Base-by-base conservation (phyloP, 2,888 invertebrate genomes). In the Phaonia tiefii region DNA sequence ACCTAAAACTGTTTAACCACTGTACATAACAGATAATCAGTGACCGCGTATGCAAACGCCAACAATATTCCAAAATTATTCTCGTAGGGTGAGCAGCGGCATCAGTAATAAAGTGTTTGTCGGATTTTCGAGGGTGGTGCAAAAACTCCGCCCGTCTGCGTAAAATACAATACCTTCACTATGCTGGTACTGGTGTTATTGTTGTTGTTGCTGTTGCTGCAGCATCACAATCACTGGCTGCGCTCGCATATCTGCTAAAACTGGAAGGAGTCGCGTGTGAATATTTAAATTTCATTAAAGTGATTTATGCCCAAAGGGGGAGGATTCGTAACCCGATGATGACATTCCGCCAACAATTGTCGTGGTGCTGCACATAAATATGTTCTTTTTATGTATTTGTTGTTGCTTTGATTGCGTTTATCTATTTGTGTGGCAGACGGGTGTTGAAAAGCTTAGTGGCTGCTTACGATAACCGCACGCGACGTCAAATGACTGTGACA, bases 231-330 rank as follows among this genome's bases (percentile, higher is more conserved):
- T n/a, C 17, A 22, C 17, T 20, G n/a, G n/a, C n/a, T n/a, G n/a
- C 17, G 51, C 17, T 17, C 20, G 51, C 22, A n/a, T 22, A 20
- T 20, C 31, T 51, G 51, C 20, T n/a, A n/a, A 51, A 51, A 4
- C 51, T 17, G 22, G 20, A 20, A 20, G 56, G 56, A 75, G 80
- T 80, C 80, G 80, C 80, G 80, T 80, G 80, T 80, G 80, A 80
- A 80, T 80, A 76, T 80, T 80, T 76, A 80, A 58, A 80, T 80
- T 80, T 80, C 73, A 39, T 70, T 76, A 56, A 80, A 80, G 80
- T 80, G 80, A 80, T 76, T 80, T 80, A 80, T 76, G 76, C 69
- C 80, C 73, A 67, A n/a, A 58, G 73, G 80, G 79, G 80, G 73
- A 74, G 76, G 51, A 70, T 80, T 75, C 65, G 22, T 26, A 22